These are phyloP conservation scores for Peucedramus taeniatus DNA, from an alignment of 2,113 vertebrate species.

Conservation along the genomic window DNA sequence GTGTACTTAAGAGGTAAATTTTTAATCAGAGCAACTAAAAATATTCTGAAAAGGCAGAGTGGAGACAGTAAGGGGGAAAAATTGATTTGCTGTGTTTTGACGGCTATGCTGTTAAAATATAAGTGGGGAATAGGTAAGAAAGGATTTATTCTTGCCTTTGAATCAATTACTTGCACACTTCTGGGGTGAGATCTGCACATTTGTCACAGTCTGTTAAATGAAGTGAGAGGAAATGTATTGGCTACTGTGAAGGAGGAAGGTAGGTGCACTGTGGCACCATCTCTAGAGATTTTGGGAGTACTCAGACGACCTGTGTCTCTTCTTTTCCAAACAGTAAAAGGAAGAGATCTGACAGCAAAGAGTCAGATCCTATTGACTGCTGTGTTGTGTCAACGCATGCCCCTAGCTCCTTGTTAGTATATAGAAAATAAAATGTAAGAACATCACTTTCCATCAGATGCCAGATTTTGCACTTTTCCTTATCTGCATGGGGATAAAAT, in stretches of 20 bases:
- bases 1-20: constrained; percentile 45
- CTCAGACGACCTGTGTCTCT: neutral
- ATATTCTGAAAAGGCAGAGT: neutral
- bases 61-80: neutral
- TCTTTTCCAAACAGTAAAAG: neutral
- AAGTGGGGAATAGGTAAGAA: neutral
- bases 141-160: neutral
- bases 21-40: constrained; percentile 61
- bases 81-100: constrained; percentile 1
- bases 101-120: neutral
- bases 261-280: neutral
- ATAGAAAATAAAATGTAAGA: neutral
- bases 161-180: constrained; percentile 9
- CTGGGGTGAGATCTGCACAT: neutral
- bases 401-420: neutral
- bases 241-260: neutral
- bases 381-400: neutral
- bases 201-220: neutral
- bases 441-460: neutral
- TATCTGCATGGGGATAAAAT: neutral
- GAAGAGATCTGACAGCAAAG: neutral
- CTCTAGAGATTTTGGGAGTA: neutral
- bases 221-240: neutral
- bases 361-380: neutral
- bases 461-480: neutral